Evolutionary conservation across 2,797 vertebrate genomes (phyloP), one percentile per base, ranked within the genome.

Genomic region (Ambastaia sidthimunki): DNA sequence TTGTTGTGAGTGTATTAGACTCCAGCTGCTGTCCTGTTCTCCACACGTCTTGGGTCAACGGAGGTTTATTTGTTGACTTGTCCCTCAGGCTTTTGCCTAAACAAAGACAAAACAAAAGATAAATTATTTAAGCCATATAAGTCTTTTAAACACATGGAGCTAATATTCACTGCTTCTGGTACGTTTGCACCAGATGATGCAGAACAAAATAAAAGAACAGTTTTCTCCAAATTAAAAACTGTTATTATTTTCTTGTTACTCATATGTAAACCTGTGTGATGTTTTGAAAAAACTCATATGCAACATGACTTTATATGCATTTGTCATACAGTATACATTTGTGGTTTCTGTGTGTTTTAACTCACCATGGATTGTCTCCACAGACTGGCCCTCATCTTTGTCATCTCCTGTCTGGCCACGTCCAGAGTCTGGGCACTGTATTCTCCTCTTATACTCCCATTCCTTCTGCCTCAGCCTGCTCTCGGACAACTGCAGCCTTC

Each of bases 401-500:
- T 52, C 28, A 9, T 66, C 80, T 37, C 77, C 37, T 28, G 52
- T 18, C 62, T 73, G 78, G 0, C 71, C 76, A 54, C 86, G 85
- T 76, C 76, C 81, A 60, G 82, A 87, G 73, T 83, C 83, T 28
- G 48, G 23, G 47, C 82, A 85, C 5, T 25, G 48, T 1, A 44
- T 59, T 28, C 79, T 84, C 70, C 13, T 80, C 44, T n/a, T 62
- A 7, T 54, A 70, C 48, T 78, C 71, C 47, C 71, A 66, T 66
- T 77, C 69, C 13, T 31, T 76, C 54, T 86, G 83, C 52, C 80
- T 82, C 65, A 86, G 63, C 75, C 74, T 87, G 50, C 55, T 77
- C 82, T 88, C 88, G 2, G 86, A 85, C 79, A 80, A 62, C 80
- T 88, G 87, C 81, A 89, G 67, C 65, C 80, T 83, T 50, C 55